Base-by-base conservation (phyloP, 2,113 vertebrate genomes). In the Alces alces region DNA sequence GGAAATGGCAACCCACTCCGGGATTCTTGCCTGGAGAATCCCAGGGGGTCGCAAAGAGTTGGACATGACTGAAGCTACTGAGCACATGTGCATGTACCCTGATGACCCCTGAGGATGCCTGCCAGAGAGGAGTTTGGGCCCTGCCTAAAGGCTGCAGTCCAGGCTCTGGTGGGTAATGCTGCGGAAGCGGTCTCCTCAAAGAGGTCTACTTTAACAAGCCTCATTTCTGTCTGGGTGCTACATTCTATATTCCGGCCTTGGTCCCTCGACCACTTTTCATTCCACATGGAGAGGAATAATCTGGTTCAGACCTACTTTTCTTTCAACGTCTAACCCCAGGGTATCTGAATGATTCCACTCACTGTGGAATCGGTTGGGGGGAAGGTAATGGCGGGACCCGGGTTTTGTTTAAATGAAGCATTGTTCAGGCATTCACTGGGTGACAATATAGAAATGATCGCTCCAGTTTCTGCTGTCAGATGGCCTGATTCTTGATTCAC, bases 381-480 rank as follows among this genome's bases (percentile, higher is more conserved):
- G 91, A 61, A 80, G 33, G 27, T 52, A 88, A 43, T 54, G 33
- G 55, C 0, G 8, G 90, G 82, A 50, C 45, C 93, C 45, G 23
- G 91, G 83, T 92, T 96, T 94, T 89, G 82, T 93, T 96, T 97
- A 96, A 97, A 93, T 0, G 60, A 95, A 91, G 82, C 80, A 97
- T 96, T 98, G 96, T 98, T 94, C 95, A 54, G 91, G 61, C 78
- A 61, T 86, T 97, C 97, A 93, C 91, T 86, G 36, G 73, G 73
- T 85, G 96, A 97, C 97, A 98, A 89, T 95, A 64, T 84, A 95
- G 86, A 93, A 64, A 95, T 94, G 96, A 95, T 93, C 94, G 76
- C 95, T 76, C 78, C n/a, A 80, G 89, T 66, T n/a, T 91, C 64
- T 43, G 97, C 27, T 86, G 54, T 97, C 83, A 92, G 94, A 89